A percentile compares a stretch with the other conserved stretches of the same genome.
These are phyloP conservation scores for Drosophila guanche DNA, from an alignment of 1,140 invertebrate genomes.

Conservation along the genomic window DNA sequence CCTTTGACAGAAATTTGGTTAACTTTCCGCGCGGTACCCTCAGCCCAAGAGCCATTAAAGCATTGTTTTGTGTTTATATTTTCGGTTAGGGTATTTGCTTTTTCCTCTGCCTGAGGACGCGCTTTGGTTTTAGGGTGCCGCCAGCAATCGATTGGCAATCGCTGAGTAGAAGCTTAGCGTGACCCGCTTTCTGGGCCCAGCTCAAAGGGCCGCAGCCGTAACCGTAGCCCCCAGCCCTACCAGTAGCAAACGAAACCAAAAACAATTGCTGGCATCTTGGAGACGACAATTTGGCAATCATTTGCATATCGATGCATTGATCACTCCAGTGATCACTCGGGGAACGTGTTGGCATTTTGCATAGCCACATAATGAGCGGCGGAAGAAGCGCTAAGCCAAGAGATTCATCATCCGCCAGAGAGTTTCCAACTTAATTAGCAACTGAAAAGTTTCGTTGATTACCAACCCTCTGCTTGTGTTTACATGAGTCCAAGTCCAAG, in stretches of 20 bases:
- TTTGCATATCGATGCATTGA: constrained; percentile 70
- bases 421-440: constrained; percentile 63
- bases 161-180: constrained; percentile 28
- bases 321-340: constrained; percentile 42
- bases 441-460: constrained; percentile 25
- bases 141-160: constrained; percentile 37
- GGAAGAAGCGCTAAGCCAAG: not conserved
- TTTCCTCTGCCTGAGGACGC: not conserved
- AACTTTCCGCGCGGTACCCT: not conserved
- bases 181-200: constrained; percentile 52
- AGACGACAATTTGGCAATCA: constrained; percentile 71
- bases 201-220: constrained; percentile 33
- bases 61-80: not conserved
- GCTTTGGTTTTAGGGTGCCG: constrained; percentile 62
- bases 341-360: constrained; percentile 71
- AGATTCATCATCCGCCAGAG: constrained; percentile 17
- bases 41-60: too few species aligned
- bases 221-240: not conserved
- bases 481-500: constrained; percentile 43
- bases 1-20: constrained; percentile 48
- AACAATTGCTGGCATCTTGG: constrained; percentile 25
- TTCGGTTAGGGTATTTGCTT: constrained; percentile 21
- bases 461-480: constrained; percentile 37
- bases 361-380: constrained; percentile 1
- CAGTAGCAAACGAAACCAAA: constrained; percentile 14